Evolutionary conservation across 2,113 vertebrate genomes (phyloP), one percentile per base, ranked within the genome.

Genomic region (Bagarius yarrelli): DNA sequence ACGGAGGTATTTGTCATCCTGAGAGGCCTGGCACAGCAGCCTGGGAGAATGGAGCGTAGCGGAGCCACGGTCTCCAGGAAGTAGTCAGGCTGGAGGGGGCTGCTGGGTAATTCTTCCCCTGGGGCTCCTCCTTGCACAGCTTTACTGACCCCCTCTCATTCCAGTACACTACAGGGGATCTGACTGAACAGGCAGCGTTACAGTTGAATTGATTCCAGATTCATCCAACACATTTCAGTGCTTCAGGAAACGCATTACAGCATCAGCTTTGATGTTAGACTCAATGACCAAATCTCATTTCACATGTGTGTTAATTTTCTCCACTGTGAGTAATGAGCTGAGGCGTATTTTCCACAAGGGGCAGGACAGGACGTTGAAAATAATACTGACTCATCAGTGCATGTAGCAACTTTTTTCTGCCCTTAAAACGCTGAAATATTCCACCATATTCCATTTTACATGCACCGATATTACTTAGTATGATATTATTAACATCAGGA

Each of bases 31-130:
- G 61, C 11, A 55, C 70, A 79, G 75, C 74, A 83, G 82, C 34
- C 75, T 75, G 79, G 50, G 82, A 86, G 85, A 81, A 59, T 75
- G 30, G 44, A 80, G 82, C 79, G 3, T 78, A 75, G 52, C 81
- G 67, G 55, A 67, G 74, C 74, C 79, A 74, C 11, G 34, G 79
- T 83, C 81, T 86, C 47, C 85, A 83, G 82, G 85, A 86, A 81
- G 81, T 76, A 69, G 76, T 76, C 82, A 67, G 79, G 77, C 85
- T 83, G 75, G 76, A 81, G 79, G 82, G 76, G 79, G 63, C 70
- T 86, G 61, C 82, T 81, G 79, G 82, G 60, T 86, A 83, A 83
- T 83, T 83, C 79, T 76, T 59, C 85, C 85, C 79, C 56, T n/a
- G 82, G 67, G 85, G 82, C 75, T 79, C 34, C 72, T 75, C 34